Evolutionary conservation across 2,888 invertebrate species (phyloP), one percentile per base, ranked within the genome.

Genomic region (Coleophora deauratella): DNA sequence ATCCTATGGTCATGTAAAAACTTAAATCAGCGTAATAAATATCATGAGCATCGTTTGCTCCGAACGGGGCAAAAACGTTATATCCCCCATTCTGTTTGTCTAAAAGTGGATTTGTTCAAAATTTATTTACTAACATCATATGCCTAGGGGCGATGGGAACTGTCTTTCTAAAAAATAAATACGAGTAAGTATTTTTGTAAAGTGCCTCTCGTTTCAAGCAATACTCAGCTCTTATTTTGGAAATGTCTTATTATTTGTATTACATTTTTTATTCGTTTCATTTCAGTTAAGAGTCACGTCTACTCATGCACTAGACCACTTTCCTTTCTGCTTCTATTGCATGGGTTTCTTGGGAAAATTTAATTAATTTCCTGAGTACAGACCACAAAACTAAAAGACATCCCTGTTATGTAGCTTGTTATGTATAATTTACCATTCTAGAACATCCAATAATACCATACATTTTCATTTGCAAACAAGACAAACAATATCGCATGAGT

Each of bases 61-160:
- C 62, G 73, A 78, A 80, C 72, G 77, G 78, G 74, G 73, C 77
- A 78, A 82, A 78, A 80, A 81, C 71, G 72, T 67, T 72, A 74
- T 72, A 36, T 46, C 70, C 75, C 77, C 78, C 66, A 71, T 77
- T 71, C 73, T 74, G 81, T 81, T 81, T 82, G 74, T 82, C 80
- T 78, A 77, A 79, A 84, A 79, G 84, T 82, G 82, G 81, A 82
- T 84, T 80, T 80, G 77, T 75, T 62, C 67, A 68, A 74, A 78
- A 78, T 82, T 81, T 84, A 81, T 81, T 78, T 70, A 66, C 60
- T 63, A 65, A 67, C 59, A 63, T 62, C 66, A 66, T 63, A 70
- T 72, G 66, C 53, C 50, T 46, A 43, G 57, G 51, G 54, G 45
- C 44, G 48, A 50, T 46, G 43, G 46, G 49, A 47, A 47, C 47